These are phyloP conservation scores for Limonius californicus DNA, from an alignment of 1,140 invertebrate genomes.

Conservation along the genomic window DNA sequence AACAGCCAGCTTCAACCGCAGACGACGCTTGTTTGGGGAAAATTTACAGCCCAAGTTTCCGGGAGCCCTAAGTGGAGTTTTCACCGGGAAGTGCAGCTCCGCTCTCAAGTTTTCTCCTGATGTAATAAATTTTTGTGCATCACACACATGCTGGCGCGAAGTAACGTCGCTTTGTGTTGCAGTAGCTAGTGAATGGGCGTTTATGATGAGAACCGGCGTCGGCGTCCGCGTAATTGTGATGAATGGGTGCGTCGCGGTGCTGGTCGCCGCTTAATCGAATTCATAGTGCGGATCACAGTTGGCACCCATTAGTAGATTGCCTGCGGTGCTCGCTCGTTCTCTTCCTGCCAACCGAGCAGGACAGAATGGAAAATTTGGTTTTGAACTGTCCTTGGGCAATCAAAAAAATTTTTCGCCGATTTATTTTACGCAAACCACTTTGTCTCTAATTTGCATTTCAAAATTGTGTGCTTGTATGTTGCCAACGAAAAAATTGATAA, in stretches of 20 bases:
- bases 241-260: conserved; percentile 6
- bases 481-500: too few relatives aligned
- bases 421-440: too few relatives aligned
- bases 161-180: background rate
- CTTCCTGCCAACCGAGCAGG: background rate
- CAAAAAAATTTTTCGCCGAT: too few relatives aligned
- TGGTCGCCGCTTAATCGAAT: conserved; percentile 13
- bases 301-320: conserved; percentile 13
- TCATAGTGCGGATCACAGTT: conserved; percentile 10
- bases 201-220: conserved; percentile 11
- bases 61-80: too few relatives aligned
- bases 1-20: too few relatives aligned
- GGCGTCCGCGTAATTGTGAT: conserved; percentile 10
- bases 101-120: background rate
- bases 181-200: conserved; percentile 7
- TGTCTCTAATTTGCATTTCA: too few relatives aligned
- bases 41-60: too few relatives aligned
- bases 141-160: background rate
- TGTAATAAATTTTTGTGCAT: background rate
- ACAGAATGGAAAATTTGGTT: too few relatives aligned
- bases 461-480: too few relatives aligned
- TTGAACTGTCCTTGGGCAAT: too few relatives aligned
- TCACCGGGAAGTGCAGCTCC: background rate
- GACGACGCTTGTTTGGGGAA: too few relatives aligned
- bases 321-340: background rate